A percentile compares a stretch with the other conserved stretches of the same genome.
Evolutionary conservation across 2,797 vertebrate species (phyloP).

Genomic region (Acipenser transmontanus): DNA sequence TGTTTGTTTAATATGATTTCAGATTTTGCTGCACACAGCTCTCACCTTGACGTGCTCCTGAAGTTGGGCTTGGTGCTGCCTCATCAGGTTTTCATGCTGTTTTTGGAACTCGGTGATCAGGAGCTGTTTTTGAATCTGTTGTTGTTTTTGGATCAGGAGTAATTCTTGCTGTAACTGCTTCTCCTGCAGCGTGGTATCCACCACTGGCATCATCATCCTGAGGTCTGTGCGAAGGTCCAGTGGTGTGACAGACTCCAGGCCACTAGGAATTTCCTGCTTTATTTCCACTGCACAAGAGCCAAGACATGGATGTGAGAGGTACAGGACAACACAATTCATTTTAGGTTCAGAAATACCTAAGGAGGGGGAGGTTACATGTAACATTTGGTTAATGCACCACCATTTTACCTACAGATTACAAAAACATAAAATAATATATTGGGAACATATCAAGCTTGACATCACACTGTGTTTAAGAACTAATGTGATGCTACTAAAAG

Average conservation of each 20-base stretch:
- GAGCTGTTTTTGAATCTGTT: conserved; percentile 97
- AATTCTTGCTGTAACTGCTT: conserved; percentile 93
- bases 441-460: no score
- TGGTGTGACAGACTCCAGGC: conserved; percentile 77
- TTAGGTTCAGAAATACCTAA: no score
- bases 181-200: conserved; percentile 83
- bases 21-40: background rate
- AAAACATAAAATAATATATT: no score
- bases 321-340: conserved; percentile 4
- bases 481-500: no score
- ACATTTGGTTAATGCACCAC: no score
- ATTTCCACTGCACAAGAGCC: conserved; percentile 69
- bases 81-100: conserved; percentile 92
- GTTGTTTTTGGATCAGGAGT: conserved; percentile 94
- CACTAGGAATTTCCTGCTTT: conserved; percentile 76
- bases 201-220: conserved; percentile 85
- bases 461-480: no score
- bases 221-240: conserved; percentile 89
- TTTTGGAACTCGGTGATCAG: conserved; percentile 98
- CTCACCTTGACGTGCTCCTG: conserved; percentile 97
- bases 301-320: conserved; percentile 2
- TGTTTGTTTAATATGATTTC: conserved; percentile 13
- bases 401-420: no score
- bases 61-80: conserved; percentile 96
- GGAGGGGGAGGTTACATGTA: no score